Base-by-base conservation (phyloP, 2,113 vertebrate species). In the Genyomyrus donnyi region DNA sequence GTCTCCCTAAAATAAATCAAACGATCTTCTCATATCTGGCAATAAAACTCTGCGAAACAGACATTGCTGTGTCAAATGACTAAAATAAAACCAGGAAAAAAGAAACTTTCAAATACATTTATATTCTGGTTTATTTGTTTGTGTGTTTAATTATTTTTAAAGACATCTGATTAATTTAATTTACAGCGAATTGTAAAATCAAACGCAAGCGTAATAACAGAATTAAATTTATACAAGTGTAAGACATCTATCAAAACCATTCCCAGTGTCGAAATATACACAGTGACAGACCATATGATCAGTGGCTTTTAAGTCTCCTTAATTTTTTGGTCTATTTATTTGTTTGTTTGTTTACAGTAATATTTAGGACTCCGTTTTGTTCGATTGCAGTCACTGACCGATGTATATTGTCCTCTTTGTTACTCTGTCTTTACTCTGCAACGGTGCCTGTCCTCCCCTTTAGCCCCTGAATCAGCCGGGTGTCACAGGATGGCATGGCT, bases 381-480 rank as follows among this genome's bases (percentile, higher is more conserved):
- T 31, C 13, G 89, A 46, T 90, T 98, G 96, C 62, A 31, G 27
- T 70, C 62, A 99, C 89, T 99, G 98, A 93, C 99, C 95, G 91
- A 97, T 93, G 91, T 98, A 99, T 93, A 42, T 99, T 99, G 95
- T 99, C 98, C 93, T 99, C 98, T 93, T 98, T 99, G 96, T 99
- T 99, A 95, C 97, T 96, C 97, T 99, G 96, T 98, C 98, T 97
- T 98, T 99, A 97, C 98, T 99, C 96, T 98, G 98, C 95, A 99
- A 97, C 92, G 99, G 96, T 92, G 97, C 99, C 94, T 98, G 91
- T 99, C 98, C 95, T 99, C 98, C 93, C 98, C 98, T 95, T 99
- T 98, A 0, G 98, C 98, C 27, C 24, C 13, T 5, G 17, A 10
- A 31, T 27, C 50, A 53, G 48, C 24, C 21, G 45, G 83, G 42